A percentile compares a stretch with the other conserved stretches of the same genome.
Conservation (phyloP, 2,113 vertebrate species). For the Mirounga angustirostris region DNA sequence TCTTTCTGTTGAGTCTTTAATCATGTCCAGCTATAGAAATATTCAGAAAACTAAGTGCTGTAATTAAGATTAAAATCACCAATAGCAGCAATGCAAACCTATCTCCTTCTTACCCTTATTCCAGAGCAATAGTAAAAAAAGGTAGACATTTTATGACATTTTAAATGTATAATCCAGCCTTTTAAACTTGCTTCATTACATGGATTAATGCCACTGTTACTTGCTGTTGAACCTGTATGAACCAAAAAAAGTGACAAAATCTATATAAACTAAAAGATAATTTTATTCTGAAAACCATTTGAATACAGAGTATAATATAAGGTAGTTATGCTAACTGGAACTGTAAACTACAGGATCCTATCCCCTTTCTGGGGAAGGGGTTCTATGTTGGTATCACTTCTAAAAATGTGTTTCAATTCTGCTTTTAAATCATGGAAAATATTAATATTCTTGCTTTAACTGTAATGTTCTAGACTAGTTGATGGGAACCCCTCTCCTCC, state of each 20-base stretch:
- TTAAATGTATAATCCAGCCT: conserved; percentile 3
- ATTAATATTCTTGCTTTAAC: conserved; percentile 56
- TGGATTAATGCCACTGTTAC: conserved; percentile 37
- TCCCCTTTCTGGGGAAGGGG: conserved; percentile 3
- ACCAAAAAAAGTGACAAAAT: background rate
- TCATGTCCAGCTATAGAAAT: background rate
- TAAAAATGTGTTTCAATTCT: conserved; percentile 1
- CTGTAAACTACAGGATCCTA: background rate
- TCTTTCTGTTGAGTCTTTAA: conserved; percentile 6
- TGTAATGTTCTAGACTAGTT: background rate
- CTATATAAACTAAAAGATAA: background rate
- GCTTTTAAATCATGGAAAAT: conserved; percentile 19
- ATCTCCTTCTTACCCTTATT: background rate
- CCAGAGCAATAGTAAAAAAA: background rate
- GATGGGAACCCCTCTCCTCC: background rate
- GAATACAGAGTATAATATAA: conserved; percentile 31
- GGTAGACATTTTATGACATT: conserved; percentile 44
- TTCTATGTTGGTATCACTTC: background rate
- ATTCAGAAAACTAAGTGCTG: conserved; percentile 7
- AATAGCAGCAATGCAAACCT: background rate
- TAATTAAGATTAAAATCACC: conserved; percentile 34
- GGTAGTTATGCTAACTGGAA: background rate
- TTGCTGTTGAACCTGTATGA: background rate
- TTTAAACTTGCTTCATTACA: conserved; percentile 56
- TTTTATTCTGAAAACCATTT: conserved; percentile 58